Conservation (phyloP, 2,888 invertebrate genomes). For the Suillia variegata region DNA sequence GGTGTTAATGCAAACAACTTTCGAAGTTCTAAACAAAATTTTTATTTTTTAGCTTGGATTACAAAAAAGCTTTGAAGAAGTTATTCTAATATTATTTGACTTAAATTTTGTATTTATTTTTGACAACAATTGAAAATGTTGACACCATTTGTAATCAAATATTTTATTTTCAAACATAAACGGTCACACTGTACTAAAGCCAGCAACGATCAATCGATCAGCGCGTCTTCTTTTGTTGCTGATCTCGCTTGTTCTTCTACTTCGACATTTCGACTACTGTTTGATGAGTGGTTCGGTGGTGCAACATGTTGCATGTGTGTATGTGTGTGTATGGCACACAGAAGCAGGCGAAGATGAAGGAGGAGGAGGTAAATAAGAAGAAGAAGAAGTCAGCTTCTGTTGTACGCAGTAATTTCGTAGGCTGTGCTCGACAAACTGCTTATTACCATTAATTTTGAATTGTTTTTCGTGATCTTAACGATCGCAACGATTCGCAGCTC, state of each 20-base stretch:
- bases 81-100: too few relatives aligned
- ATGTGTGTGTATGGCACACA: slow-evolving; percentile 19
- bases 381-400: slow-evolving; percentile 52
- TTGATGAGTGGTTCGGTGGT: slow-evolving; percentile 33
- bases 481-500: slow-evolving; percentile 57
- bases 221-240: not conserved
- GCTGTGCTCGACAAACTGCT: slow-evolving; percentile 51
- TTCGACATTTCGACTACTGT: slow-evolving; percentile 39
- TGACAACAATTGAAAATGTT: too few relatives aligned
- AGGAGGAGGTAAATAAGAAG: slow-evolving; percentile 36
- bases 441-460: slow-evolving; percentile 62
- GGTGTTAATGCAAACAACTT: too few relatives aligned
- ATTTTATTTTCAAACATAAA: too few relatives aligned
- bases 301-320: slow-evolving; percentile 42
- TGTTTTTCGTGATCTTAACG: slow-evolving; percentile 62
- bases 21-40: too few relatives aligned
- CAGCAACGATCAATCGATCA: slow-evolving; percentile 17
- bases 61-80: too few relatives aligned
- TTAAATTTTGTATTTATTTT: too few relatives aligned
- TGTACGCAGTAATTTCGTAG: slow-evolving; percentile 62
- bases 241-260: not conserved
- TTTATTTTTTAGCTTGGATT: too few relatives aligned
- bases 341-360: not conserved
- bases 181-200: too few relatives aligned
- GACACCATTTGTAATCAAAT: too few relatives aligned